These are phyloP conservation scores for Cardiocondyla obscurior DNA, from an alignment of 1,140 invertebrate genomes.

Conservation along the genomic window DNA sequence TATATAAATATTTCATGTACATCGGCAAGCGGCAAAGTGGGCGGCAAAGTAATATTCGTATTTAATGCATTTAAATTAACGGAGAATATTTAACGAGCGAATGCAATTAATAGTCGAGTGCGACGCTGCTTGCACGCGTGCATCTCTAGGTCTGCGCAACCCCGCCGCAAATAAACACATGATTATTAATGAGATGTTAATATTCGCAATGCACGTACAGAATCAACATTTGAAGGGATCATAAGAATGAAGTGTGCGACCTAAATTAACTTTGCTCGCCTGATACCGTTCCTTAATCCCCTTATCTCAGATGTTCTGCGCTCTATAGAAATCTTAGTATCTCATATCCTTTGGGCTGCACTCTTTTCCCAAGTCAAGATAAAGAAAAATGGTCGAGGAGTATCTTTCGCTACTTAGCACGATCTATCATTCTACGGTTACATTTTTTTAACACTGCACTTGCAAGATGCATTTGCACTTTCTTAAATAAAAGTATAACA, in stretches of 20 bases:
- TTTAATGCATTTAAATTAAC: slow-evolving; percentile 58
- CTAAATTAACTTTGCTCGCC: neutral
- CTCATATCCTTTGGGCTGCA: neutral
- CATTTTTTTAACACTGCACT: neutral
- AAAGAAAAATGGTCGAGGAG: neutral
- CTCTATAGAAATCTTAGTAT: neutral
- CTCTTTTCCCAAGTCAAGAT: neutral
- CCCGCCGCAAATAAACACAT: slow-evolving; percentile 44
- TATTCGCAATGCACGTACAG: slow-evolving; percentile 20
- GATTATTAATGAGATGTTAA: slow-evolving; percentile 46
- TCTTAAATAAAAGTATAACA: neutral
- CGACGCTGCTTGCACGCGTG: neutral
- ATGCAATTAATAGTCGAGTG: slow-evolving; percentile 50
- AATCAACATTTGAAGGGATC: neutral
- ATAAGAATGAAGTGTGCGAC: neutral
- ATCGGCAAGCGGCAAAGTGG: slow-evolving; percentile 22
- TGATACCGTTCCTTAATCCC: neutral
- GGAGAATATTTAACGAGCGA: slow-evolving; percentile 53
- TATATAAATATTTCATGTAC: slow-evolving; percentile 57
- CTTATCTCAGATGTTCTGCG: neutral
- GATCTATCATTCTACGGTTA: neutral
- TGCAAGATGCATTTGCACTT: neutral
- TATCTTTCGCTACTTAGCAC: neutral
- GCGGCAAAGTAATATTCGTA: slow-evolving; percentile 44
- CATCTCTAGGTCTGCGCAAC: neutral